Base-by-base conservation (phyloP, 1,140 invertebrate species). In the Melipona quadrifasciata region DNA sequence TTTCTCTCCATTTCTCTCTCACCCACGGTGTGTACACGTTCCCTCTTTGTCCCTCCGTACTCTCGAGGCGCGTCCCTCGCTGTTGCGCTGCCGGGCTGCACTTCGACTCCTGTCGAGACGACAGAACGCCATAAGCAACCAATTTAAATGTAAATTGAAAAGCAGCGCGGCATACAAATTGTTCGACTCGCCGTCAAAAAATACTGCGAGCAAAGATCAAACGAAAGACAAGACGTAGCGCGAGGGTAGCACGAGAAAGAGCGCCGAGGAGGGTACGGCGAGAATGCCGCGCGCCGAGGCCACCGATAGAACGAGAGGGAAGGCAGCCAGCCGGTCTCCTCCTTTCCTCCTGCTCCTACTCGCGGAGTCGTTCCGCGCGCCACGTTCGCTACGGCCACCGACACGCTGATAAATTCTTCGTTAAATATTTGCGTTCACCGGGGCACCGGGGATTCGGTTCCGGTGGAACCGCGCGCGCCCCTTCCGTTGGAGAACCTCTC, bases 131-230 rank as follows among this genome's bases (percentile, higher is more conserved):
- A 95, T 95, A 95, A 95, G 94, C 94, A 95, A 94, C 93, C 94
- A 95, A 95, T 95, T 95, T 95, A 95, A 95, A 95, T 95, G 94
- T 95, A 95, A 95, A 95, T 95, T 95, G 94, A 95, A 95, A 95
- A 94, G 91, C 94, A 94, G 91, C 94, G 91, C 92, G 94, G 94
- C 94, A 95, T 95, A 95, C 94, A 95, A 95, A 95, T 95, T 94
- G 93, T 94, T 94, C 93, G 94, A 94, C 94, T 94, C 94, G 92
- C 92, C 94, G 92, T 95, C 94, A 94, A 94, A 94, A 94, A 94
- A 94, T 94, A 95, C 92, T 93, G 93, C 92, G 93, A 94, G 92
- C 92, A 92, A 94, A 94, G 94, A 94, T 95, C 94, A 94, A 94
- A 94, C 93, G 89, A 86, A 90, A 90, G 89, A 94, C 92, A 94